Base-by-base conservation (phyloP, 1,140 invertebrate genomes). In the Caenorhabditis remanei region DNA sequence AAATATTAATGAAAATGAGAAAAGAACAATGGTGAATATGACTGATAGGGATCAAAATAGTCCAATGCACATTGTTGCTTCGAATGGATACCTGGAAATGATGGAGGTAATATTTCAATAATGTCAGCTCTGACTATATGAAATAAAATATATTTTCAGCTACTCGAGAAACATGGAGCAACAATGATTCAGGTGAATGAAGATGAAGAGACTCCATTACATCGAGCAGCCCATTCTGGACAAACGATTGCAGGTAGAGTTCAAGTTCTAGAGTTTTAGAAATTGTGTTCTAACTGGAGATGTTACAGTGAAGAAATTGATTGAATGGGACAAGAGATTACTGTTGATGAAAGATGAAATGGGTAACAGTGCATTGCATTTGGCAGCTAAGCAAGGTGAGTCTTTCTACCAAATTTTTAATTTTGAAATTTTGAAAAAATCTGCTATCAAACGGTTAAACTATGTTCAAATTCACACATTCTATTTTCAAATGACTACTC, bases 311-410 rank as follows among this genome's bases (percentile, higher is more conserved):
- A 48, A 46, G 41, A 63, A 85, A 63, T 46, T 88, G 13, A 13
- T 88, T 1, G 87, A 85, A 75, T 88, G 87, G 87, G 87, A 88
- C 21, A 88, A 67, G 13, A 67, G 67, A 46, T 48, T 88, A 14
- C 21, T 71, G 32, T 41, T 83, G 43, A 46, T n/a, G 13, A 88
- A 88, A 67, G 87, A 88, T 67, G 83, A 88, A 46, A 84, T 85
- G 84, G 87, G 87, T 24, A 88, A 85, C 43, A 88, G 85, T 79
- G 63, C 87, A 43, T 40, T 88, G 7, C 87, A 88, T 85, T 65
- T 85, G 32, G 63, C 87, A n/a, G 83, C 83, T 53, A 85, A 43
- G 48, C 24, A 82, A 16, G 87, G 87, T 88, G 7, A 5, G 40
- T 79, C 24, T 43, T 16, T n/a, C 16, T 61, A n/a, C n/a, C 24